These are phyloP conservation scores for Scomber scombrus DNA, from an alignment of 2,113 vertebrate species.

Conservation along the genomic window DNA sequence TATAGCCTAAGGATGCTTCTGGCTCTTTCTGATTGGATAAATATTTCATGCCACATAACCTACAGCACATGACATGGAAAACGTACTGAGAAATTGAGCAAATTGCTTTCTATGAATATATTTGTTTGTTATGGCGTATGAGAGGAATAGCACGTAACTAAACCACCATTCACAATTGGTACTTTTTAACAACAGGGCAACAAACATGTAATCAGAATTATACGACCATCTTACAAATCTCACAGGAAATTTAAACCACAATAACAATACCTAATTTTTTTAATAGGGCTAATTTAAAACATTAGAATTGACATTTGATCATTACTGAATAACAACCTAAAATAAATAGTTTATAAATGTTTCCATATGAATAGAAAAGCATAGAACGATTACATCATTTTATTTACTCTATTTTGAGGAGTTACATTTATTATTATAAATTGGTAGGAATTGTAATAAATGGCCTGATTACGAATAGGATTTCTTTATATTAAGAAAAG, in stretches of 20 bases:
- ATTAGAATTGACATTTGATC: not conserved
- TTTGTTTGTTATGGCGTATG: slow-evolving; percentile 42
- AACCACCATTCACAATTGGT: not conserved
- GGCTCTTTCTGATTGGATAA: slow-evolving; percentile 79
- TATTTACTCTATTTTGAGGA: not conserved
- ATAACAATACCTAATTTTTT: not conserved
- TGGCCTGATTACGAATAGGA: not conserved
- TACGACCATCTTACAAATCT: too few relatives aligned
- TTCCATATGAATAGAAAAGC: not conserved
- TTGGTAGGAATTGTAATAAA: not conserved
- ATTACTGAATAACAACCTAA: not conserved
- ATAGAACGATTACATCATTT: slow-evolving; percentile 7
- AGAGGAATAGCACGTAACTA: not conserved
- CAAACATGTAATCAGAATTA: too few relatives aligned
- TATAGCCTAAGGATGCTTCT: slow-evolving; percentile 75
- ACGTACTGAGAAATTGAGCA: slow-evolving; percentile 61
- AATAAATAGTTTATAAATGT: slow-evolving; percentile 3
- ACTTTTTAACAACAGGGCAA: not conserved
- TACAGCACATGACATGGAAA: slow-evolving; percentile 68
- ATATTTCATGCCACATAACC: slow-evolving; percentile 79
- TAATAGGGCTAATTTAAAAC: not conserved
- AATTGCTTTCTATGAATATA: slow-evolving; percentile 74
- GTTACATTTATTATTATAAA: not conserved
- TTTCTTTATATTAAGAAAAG: not conserved
- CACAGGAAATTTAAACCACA: not conserved